These are phyloP conservation scores for Cirrhinus mrigala DNA, from an alignment of 2,797 vertebrate species.

Conservation along the genomic window DNA sequence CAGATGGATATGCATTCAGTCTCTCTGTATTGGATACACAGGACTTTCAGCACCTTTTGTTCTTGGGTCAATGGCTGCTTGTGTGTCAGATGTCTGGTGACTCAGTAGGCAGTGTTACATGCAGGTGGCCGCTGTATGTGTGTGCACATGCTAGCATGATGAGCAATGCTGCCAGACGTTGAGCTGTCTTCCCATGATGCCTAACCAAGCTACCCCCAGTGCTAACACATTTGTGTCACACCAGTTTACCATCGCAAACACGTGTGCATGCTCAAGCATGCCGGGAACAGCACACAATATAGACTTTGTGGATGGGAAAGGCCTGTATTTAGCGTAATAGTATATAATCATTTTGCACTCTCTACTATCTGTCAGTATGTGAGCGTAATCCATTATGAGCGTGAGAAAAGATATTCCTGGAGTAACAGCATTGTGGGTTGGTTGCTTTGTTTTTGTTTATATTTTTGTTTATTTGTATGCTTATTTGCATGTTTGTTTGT, in stretches of 20 bases:
- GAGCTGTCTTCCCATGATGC: constrained; percentile 22
- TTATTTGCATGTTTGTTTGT: background rate
- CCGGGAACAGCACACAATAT: background rate
- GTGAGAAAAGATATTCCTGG: background rate
- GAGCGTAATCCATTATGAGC: background rate
- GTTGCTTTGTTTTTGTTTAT: background rate
- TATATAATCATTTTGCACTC: background rate
- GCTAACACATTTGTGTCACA: constrained; percentile 29
- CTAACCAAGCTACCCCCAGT: background rate
- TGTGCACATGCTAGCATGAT: constrained; percentile 22
- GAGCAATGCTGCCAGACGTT: constrained; percentile 36
- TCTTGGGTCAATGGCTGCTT: background rate
- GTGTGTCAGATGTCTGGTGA: constrained; percentile 34
- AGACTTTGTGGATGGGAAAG: background rate
- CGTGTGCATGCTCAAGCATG: background rate
- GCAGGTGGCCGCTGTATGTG: background rate
- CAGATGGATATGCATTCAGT: background rate
- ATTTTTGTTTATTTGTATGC: background rate
- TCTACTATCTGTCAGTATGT: background rate
- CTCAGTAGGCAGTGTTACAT: constrained; percentile 24
- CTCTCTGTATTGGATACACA: background rate
- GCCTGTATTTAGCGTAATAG: background rate
- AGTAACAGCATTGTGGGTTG: background rate
- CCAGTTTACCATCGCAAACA: background rate
- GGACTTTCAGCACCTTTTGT: constrained; percentile 21